Evolutionary conservation across 1,140 invertebrate genomes (phyloP), one percentile per base, ranked within the genome.

Genomic region (Calycopis cecrops): DNA sequence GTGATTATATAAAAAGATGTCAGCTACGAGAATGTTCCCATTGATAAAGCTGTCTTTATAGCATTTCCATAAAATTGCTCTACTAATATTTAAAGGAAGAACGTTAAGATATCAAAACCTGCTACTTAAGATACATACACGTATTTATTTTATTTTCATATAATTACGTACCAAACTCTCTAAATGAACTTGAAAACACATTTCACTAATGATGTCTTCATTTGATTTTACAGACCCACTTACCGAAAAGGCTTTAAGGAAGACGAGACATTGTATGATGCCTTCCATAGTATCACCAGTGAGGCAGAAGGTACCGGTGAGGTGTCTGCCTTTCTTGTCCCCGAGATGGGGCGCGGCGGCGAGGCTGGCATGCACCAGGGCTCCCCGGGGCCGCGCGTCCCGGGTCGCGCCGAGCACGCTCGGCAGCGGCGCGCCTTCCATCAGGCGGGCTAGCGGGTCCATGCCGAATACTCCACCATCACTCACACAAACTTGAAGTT

Each of bases 181-280:
- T n/a, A n/a, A n/a, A n/a, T n/a, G n/a, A n/a, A n/a, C n/a, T n/a
- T n/a, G n/a, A n/a, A n/a, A n/a, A n/a, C n/a, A n/a, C n/a, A n/a
- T n/a, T n/a, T n/a, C n/a, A n/a, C n/a, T n/a, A n/a, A n/a, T n/a
- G n/a, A n/a, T n/a, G n/a, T n/a, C n/a, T n/a, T n/a, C 47, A 17
- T 3, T 17, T 33, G 21, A 18, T 28, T 28, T 28, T 3, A 28
- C 2, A 35, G 21, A 28, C 11, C n/a, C n/a, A 79, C 94, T 93
- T 91, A 96, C 95, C 93, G 94, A 95, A 77, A 96, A 96, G 33
- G 95, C 95, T 88, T 96, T 96, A 73, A 96, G 91, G 88, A 96
- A 96, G 66, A 96, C 95, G 67, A 96, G 90, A 85, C 95, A 96
- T 89, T 96, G 95, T 84, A 96, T 96, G 72, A 96, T 96, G 65